phyloP scores from a whole-genome alignment of 2,113 vertebrate genomes.

The Ellobius talpinus region DNA sequence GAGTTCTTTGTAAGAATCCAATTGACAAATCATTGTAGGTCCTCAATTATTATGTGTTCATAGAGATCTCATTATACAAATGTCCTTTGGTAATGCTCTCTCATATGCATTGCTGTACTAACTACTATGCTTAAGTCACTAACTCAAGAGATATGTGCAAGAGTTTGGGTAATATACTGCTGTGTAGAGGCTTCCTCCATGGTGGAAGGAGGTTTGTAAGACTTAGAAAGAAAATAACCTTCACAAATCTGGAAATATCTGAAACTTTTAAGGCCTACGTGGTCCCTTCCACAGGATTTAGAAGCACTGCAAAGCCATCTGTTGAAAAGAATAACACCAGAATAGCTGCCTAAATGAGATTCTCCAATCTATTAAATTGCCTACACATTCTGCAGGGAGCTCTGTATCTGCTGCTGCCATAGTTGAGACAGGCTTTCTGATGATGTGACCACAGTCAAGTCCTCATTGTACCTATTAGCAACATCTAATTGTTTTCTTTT shows the following conservation, averaged over 20 bases:
- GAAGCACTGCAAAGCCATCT: background rate
- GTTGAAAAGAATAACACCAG: background rate
- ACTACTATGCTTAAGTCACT: background rate
- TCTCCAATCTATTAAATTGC: background rate
- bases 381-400: background rate
- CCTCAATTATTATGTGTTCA: background rate
- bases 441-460: no score
- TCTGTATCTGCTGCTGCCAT: background rate
- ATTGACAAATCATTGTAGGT: background rate
- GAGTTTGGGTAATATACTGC: background rate
- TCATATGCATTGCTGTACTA: background rate
- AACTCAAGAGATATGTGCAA: background rate
- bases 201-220: background rate
- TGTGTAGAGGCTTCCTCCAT: background rate
- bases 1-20: background rate
- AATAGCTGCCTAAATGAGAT: background rate
- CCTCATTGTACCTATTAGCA: background rate
- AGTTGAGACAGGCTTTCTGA: background rate
- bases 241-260: background rate
- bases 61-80: background rate
- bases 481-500: background rate
- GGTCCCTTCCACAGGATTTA: background rate
- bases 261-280: background rate
- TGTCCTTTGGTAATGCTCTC: background rate
- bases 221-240: background rate